phyloP scores from a whole-genome alignment of 2,888 invertebrate species.

The Trachelus stipa region DNA sequence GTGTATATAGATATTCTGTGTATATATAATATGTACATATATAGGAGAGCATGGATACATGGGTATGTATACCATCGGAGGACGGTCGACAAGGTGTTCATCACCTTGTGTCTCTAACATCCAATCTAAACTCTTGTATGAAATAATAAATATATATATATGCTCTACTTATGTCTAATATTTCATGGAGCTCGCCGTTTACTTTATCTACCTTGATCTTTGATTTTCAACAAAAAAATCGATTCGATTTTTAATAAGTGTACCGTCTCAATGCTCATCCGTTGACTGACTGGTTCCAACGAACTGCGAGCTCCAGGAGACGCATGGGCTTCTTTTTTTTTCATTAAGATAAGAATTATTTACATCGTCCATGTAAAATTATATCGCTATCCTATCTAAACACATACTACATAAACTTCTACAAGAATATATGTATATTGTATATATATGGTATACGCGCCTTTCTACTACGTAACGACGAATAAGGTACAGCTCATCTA shows the following conservation, averaged over 20 bases:
- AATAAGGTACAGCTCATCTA: constrained; percentile 4
- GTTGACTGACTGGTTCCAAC: not conserved
- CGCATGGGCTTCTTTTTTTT: not conserved
- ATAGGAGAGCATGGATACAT: not conserved
- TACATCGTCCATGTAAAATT: constrained; percentile 12
- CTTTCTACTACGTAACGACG: constrained; percentile 2
- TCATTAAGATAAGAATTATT: not conserved
- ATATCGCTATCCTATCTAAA: constrained; percentile 4
- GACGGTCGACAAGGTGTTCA: constrained; percentile 4
- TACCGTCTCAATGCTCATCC: not conserved
- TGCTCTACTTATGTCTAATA: not conserved
- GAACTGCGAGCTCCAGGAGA: not conserved
- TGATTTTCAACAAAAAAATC: not conserved
- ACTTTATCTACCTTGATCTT: not conserved
- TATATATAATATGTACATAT: not conserved
- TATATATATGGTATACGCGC: constrained; percentile 20
- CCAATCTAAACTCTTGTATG: not conserved
- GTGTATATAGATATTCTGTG: not conserved
- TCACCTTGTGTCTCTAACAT: not conserved
- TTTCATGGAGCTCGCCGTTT: not conserved
- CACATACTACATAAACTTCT: constrained; percentile 45
- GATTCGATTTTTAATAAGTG: not conserved
- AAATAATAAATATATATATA: constrained; percentile 7
- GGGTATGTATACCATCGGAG: constrained; percentile 2
- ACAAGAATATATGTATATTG: constrained; percentile 54